phyloP scores from a whole-genome alignment of 2,888 invertebrate species.

The Tenodera sinensis region DNA sequence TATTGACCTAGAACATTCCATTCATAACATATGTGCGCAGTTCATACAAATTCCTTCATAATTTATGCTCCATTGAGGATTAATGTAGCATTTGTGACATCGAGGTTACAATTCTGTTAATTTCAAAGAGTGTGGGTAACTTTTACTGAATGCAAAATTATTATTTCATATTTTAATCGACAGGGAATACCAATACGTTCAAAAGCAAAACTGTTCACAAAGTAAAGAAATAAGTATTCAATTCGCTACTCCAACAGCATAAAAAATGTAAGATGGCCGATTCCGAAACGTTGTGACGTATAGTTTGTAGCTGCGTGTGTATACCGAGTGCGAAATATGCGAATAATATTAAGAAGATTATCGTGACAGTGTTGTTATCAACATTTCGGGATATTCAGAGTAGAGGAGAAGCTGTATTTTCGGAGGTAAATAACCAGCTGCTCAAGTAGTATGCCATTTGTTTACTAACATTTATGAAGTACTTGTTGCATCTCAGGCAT shows the following conservation, averaged over 20 bases:
- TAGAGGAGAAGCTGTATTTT: neutral
- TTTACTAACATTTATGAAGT: neutral
- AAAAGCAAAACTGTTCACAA: neutral
- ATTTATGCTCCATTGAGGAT: neutral
- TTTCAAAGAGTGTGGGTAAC: neutral
- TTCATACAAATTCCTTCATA: neutral
- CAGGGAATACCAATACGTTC: neutral
- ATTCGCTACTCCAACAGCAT: neutral
- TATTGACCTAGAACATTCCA: neutral
- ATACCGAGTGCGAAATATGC: neutral
- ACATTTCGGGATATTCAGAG: neutral
- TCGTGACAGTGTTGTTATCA: neutral
- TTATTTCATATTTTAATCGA: neutral
- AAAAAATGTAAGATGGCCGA: constrained; percentile 19
- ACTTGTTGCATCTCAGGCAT: neutral
- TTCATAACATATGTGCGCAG: neutral
- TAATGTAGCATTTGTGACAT: neutral
- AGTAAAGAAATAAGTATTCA: neutral
- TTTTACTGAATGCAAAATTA: neutral
- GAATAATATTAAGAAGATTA: neutral
- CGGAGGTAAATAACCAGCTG: neutral
- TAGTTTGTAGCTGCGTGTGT: constrained; percentile 8
- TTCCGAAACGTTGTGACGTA: constrained; percentile 14
- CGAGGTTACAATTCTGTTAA: neutral
- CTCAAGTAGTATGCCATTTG: neutral